phyloP scores from a whole-genome alignment of 2,888 invertebrate species.

The Cordylochernes scorpioides region DNA sequence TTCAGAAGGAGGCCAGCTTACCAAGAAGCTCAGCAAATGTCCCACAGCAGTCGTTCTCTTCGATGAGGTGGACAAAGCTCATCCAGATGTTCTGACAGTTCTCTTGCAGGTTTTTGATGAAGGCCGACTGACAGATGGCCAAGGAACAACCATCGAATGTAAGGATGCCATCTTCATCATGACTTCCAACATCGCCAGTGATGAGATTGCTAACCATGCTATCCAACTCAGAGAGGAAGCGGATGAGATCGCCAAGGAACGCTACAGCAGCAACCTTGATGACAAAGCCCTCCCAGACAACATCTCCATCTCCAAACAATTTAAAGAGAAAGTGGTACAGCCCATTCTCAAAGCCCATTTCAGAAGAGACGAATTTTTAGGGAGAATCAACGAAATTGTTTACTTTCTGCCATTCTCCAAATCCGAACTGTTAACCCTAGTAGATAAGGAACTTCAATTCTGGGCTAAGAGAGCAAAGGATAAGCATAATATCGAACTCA shows the following conservation, averaged over 20 bases:
- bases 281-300: constrained; percentile 26
- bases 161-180: constrained; percentile 70
- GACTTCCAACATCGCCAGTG: constrained; percentile 69
- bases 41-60: constrained; percentile 49
- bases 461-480: constrained; percentile 41
- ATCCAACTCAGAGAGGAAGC: constrained; percentile 47
- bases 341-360: constrained; percentile 64
- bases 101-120: constrained; percentile 74
- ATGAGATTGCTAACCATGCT: constrained; percentile 61
- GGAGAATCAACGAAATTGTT: constrained; percentile 73
- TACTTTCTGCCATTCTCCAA: constrained; percentile 72
- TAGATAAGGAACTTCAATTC: constrained; percentile 42
- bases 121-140: constrained; percentile 60
- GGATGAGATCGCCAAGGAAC: constrained; percentile 24
- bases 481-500: constrained; percentile 44
- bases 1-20: constrained; percentile 63
- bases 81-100: constrained; percentile 69
- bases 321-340: constrained; percentile 55
- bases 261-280: constrained; percentile 18
- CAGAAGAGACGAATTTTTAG: constrained; percentile 63
- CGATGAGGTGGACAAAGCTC: constrained; percentile 82
- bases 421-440: constrained; percentile 47
- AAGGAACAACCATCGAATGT: constrained; percentile 65
- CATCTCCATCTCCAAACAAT: constrained; percentile 34
- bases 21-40: constrained; percentile 30